Percentiles rank a stretch among this genome's conserved stretches.
Conservation (phyloP, 2,888 invertebrate species). For the Caenorhabditis sp. region DNA sequence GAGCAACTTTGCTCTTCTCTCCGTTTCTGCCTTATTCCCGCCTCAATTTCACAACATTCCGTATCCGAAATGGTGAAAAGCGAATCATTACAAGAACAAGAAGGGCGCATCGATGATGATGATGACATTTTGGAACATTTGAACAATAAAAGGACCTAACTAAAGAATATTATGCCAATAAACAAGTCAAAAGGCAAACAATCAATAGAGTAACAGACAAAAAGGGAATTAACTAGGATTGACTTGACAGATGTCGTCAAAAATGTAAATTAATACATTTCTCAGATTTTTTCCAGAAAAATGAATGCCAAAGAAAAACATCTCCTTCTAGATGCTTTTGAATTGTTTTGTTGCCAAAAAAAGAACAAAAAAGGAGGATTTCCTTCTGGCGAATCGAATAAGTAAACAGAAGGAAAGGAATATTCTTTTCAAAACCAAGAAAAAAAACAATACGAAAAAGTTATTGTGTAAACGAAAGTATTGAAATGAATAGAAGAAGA, state of each 20-base stretch:
- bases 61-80: slow-evolving; percentile 47
- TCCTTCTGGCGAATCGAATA: background rate
- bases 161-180: background rate
- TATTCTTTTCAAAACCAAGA: slow-evolving; percentile 6
- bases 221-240: slow-evolving; percentile 5
- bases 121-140: slow-evolving; percentile 20
- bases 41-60: slow-evolving; percentile 40
- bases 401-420: background rate
- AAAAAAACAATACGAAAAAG: background rate
- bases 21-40: slow-evolving; percentile 19
- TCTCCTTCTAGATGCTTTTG: too few species aligned
- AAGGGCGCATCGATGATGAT: slow-evolving; percentile 38
- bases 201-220: background rate
- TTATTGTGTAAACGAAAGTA: background rate
- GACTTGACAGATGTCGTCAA: background rate
- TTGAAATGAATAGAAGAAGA: background rate
- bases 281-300: background rate
- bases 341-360: background rate
- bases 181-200: background rate
- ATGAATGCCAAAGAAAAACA: slow-evolving; percentile 1
- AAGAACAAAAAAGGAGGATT: background rate
- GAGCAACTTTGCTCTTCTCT: slow-evolving; percentile 7
- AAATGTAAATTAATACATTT: background rate
- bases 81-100: slow-evolving; percentile 46
- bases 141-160: background rate